Base-by-base conservation (phyloP, 1,140 invertebrate species). In the Xylocopa sonorina region DNA sequence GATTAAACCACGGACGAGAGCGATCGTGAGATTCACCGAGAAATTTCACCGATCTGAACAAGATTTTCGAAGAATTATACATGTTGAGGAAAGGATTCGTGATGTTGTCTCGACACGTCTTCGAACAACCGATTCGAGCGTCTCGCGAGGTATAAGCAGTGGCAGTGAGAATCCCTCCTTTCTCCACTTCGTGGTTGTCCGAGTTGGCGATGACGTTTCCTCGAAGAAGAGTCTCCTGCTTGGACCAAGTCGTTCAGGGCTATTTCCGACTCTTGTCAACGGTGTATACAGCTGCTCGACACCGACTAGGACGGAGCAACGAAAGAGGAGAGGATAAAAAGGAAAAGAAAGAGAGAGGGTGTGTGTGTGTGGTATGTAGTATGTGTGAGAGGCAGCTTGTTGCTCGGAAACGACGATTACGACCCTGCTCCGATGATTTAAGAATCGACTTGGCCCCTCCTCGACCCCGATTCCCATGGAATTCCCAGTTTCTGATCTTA, bases 361-460 rank as follows among this genome's bases (percentile, higher is more conserved):
- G n/a, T n/a, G n/a, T n/a, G n/a, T n/a, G n/a, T n/a, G n/a, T n/a
- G n/a, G n/a, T n/a, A n/a, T 41, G 60, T 21, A 62, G 32, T 41
- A 32, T 24, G 21, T n/a, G n/a, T n/a, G n/a, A n/a, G 60, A 62
- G 34, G 60, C n/a, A 62, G 60, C 34, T 62, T 62, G 34, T 24
- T 62, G 14, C 34, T 41, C 14, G 34, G 41, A 6, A n/a, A 12
- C 57, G 32, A 34, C 18, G 21, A 34, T 18, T 60, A 60, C 57
- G 57, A 41, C 60, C 34, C 60, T 62, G 34, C 21, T 62, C 24
- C 60, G 60, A 62, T 62, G 60, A 62, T 62, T 62, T 41, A 62
- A 41, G 34, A 41, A 41, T 62, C 34, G 41, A 62, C 60, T 62
- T 62, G 32, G 60, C n/a, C n/a, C 60, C 60, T 62, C 14, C 60